Conservation (phyloP, 2,113 vertebrate genomes). For the Tonatia bakeri region DNA sequence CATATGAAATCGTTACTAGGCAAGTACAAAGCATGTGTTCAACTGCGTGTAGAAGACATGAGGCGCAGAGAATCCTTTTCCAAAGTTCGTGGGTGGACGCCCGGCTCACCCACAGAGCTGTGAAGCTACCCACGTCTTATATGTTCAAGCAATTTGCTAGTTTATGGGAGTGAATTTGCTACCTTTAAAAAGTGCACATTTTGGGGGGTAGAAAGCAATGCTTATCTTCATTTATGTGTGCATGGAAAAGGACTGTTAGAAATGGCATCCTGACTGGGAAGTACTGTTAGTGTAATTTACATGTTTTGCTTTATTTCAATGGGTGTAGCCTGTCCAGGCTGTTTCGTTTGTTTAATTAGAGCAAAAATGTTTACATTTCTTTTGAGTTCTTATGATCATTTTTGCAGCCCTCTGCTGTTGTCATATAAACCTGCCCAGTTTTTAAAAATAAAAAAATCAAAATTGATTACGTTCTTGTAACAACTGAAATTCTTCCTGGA, state of each 20-base stretch:
- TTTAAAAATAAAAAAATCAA: neutral
- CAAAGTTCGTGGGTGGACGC: neutral
- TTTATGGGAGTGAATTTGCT: neutral
- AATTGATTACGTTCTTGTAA: neutral
- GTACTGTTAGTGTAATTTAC: neutral
- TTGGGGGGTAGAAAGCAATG: neutral
- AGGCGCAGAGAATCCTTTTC: neutral
- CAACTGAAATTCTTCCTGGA: neutral
- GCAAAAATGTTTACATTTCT: conserved; percentile 14
- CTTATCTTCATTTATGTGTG: neutral
- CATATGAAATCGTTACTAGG: neutral
- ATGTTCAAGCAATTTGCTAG: neutral
- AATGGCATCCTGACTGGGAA: neutral
- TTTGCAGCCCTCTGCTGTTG: neutral
- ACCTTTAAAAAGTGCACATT: neutral
- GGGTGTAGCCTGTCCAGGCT: neutral
- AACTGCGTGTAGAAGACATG: neutral
- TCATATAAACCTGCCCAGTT: neutral
- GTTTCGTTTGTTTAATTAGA: conserved; percentile 35
- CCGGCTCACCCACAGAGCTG: conserved; percentile 5
- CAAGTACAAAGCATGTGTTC: conserved; percentile 34
- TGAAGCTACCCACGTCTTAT: conserved; percentile 24
- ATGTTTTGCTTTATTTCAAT: conserved; percentile 16
- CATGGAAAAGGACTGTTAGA: neutral
- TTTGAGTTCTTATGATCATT: neutral